phyloP scores from a whole-genome alignment of 2,113 vertebrate genomes.

The Noturus placidus region DNA sequence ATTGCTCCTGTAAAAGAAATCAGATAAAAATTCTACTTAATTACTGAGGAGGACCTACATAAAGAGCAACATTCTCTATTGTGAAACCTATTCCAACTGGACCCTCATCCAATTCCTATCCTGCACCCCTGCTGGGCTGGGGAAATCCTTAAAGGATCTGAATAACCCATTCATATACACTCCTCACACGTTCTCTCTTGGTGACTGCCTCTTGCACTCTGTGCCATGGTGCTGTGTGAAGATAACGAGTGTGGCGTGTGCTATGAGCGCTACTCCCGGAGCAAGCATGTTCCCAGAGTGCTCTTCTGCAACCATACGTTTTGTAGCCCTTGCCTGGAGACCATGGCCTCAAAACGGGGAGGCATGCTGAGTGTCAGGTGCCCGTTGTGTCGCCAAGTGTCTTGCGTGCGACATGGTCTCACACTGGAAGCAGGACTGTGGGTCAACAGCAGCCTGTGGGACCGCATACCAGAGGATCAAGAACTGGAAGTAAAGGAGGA shows the following conservation, averaged over 20 bases:
- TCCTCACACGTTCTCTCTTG: background rate
- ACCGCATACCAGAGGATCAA: slow-evolving; percentile 61
- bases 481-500: slow-evolving; percentile 42
- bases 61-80: background rate
- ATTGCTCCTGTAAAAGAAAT: background rate
- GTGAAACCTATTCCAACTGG: background rate
- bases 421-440: slow-evolving; percentile 67
- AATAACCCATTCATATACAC: background rate
- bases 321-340: slow-evolving; percentile 69
- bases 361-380: slow-evolving; percentile 65
- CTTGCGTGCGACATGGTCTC: slow-evolving; percentile 59
- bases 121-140: background rate
- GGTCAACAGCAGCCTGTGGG: slow-evolving; percentile 70
- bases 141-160: background rate
- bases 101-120: too few relatives aligned
- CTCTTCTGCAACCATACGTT: slow-evolving; percentile 77
- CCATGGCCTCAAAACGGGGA: slow-evolving; percentile 55
- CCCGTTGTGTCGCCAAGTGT: slow-evolving; percentile 71
- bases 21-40: background rate
- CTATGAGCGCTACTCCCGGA: slow-evolving; percentile 63
- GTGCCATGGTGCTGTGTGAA: slow-evolving; percentile 68
- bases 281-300: slow-evolving; percentile 66
- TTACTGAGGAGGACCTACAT: background rate
- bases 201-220: background rate
- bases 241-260: slow-evolving; percentile 73